A percentile compares a stretch with the other conserved stretches of the same genome.
These are phyloP conservation scores for Tachyglossus aculeatus DNA, from an alignment of 2,797 vertebrate genomes.

Conservation along the genomic window DNA sequence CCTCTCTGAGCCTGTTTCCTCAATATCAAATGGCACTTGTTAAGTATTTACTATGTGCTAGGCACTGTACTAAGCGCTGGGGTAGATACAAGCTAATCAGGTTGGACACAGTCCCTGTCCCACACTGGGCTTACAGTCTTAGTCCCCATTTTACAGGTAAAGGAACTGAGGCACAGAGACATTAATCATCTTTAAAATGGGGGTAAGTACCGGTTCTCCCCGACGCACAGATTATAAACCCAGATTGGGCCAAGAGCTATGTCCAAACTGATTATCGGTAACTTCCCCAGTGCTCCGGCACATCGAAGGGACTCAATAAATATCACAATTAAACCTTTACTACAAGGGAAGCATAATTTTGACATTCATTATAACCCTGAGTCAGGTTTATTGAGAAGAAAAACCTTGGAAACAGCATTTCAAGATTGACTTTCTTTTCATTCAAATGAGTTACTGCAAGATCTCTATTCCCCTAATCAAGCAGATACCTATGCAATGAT, in stretches of 20 bases:
- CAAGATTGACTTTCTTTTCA: conserved; percentile 46
- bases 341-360: no score
- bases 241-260: no score
- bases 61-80: background rate
- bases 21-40: background rate
- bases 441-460: conserved; percentile 52
- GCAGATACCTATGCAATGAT: conserved; percentile 65
- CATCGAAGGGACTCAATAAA: no score
- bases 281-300: no score
- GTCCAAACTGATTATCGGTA: no score
- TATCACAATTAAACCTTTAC: no score
- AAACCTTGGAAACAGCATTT: conserved; percentile 31
- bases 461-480: conserved; percentile 34
- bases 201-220: no score
- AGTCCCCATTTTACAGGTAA: background rate
- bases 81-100: background rate
- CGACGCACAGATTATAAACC: no score
- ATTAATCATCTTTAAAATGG: background rate
- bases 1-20: background rate
- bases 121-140: background rate
- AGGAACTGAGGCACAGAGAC: background rate
- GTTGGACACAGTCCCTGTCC: background rate
- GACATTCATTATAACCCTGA: no score
- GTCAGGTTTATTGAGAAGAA: no score
- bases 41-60: background rate